These are phyloP conservation scores for Gymnoscopelus microlampas DNA, from an alignment of 2,797 vertebrate genomes.

Conservation along the genomic window DNA sequence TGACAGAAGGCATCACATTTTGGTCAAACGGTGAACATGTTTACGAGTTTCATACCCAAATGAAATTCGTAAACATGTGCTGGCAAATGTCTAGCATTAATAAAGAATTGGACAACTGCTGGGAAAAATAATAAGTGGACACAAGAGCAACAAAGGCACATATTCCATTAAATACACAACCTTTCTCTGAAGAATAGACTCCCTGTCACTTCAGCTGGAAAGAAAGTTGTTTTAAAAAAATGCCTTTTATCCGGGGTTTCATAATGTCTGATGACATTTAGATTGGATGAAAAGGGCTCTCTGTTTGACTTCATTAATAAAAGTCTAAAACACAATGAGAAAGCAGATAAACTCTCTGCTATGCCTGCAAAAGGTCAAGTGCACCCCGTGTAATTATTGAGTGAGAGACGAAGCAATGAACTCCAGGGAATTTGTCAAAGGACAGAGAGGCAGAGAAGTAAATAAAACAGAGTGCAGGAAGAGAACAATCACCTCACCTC, in stretches of 20 bases:
- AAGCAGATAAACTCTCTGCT: slow-evolving; percentile 54
- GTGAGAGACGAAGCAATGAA: slow-evolving; percentile 35
- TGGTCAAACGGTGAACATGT: too few species aligned
- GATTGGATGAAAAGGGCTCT: slow-evolving; percentile 61
- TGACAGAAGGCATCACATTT: too few species aligned
- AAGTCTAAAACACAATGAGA: slow-evolving; percentile 58
- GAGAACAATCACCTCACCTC: not conserved
- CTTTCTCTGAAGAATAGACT: slow-evolving; percentile 21
- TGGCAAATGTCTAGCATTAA: too few species aligned
- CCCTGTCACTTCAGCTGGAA: slow-evolving; percentile 21
- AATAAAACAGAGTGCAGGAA: slow-evolving; percentile 2
- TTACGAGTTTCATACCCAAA: too few species aligned
- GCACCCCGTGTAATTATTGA: slow-evolving; percentile 61
- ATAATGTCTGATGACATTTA: slow-evolving; percentile 70
- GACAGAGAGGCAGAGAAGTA: slow-evolving; percentile 12
- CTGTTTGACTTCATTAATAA: slow-evolving; percentile 69
- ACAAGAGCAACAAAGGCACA: too few species aligned
- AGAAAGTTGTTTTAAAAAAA: slow-evolving; percentile 44
- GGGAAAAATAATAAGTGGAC: too few species aligned
- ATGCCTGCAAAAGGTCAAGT: slow-evolving; percentile 71
- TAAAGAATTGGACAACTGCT: too few species aligned
- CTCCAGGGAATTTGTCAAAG: slow-evolving; percentile 28
- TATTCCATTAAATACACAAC: not conserved
- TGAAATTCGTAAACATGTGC: too few species aligned
- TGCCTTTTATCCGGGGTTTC: slow-evolving; percentile 50